A percentile compares a stretch with the other conserved stretches of the same genome.
Conservation (phyloP, 2,113 vertebrate genomes). For the Oxygymnocypris stewartii region DNA sequence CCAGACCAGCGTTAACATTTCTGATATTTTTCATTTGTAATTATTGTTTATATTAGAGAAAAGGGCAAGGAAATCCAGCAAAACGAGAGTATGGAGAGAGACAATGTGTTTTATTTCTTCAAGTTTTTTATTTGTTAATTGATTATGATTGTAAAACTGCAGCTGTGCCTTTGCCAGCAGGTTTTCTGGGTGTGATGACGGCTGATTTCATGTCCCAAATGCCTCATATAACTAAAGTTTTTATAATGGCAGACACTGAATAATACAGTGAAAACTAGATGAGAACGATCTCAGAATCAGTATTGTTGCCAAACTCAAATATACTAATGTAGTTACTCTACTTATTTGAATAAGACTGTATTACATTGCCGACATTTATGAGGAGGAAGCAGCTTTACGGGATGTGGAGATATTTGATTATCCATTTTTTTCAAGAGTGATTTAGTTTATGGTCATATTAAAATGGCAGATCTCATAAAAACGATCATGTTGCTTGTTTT, state of each 20-base stretch:
- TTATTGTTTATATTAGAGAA: background rate
- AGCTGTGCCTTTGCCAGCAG: background rate
- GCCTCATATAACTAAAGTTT: background rate
- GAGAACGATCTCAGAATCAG: background rate
- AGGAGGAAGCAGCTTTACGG: background rate
- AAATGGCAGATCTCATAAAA: slow-evolving; percentile 14
- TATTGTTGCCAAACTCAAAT: no score
- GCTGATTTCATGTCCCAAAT: background rate
- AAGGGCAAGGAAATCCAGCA: slow-evolving; percentile 3
- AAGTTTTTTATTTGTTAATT: background rate
- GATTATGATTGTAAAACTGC: background rate
- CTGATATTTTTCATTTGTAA: background rate
- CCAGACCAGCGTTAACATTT: background rate
- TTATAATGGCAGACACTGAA: background rate
- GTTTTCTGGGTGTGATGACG: background rate
- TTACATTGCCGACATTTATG: background rate
- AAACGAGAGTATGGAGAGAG: background rate
- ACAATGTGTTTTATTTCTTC: background rate
- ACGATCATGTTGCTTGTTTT: background rate
- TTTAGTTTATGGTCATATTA: background rate
- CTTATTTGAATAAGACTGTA: background rate
- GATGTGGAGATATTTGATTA: slow-evolving; percentile 2
- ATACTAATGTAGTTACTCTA: background rate
- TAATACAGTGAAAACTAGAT: slow-evolving; percentile 10
- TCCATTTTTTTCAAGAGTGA: background rate